phyloP scores from a whole-genome alignment of 2,888 invertebrate genomes.

The Gonocerus acuteangulatus region DNA sequence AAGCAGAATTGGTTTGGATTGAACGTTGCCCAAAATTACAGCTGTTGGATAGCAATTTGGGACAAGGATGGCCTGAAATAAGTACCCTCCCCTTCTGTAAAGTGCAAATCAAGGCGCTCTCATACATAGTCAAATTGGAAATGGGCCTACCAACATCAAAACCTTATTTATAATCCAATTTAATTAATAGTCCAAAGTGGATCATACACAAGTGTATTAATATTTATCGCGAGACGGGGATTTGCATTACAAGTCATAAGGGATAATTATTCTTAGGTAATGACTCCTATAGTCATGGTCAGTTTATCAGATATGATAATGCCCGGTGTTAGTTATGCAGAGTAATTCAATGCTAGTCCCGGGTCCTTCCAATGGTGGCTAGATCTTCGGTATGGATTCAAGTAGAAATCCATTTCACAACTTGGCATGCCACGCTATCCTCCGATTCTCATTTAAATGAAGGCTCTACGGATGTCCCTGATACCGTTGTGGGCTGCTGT shows the following conservation, averaged over 20 bases:
- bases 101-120: neutral
- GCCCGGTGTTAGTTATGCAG: constrained; percentile 4
- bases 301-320: constrained; percentile 26
- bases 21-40: no score
- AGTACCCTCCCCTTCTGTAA: no score
- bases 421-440: no score
- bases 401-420: no score
- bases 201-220: constrained; percentile 21
- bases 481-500: no score
- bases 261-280: constrained; percentile 23
- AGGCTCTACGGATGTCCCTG: no score
- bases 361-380: no score
- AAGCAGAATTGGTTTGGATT: no score
- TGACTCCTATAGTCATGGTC: constrained; percentile 16
- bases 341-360: neutral
- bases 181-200: constrained; percentile 11
- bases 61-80: no score
- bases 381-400: no score
- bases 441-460: no score
- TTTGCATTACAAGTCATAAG: constrained; percentile 26
- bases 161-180: constrained; percentile 20
- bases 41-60: no score
- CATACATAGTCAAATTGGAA: constrained; percentile 11
- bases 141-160: neutral
- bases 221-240: constrained; percentile 2